Evolutionary conservation across 1,140 invertebrate genomes (phyloP).

Genomic region (Colletes gigas): DNA sequence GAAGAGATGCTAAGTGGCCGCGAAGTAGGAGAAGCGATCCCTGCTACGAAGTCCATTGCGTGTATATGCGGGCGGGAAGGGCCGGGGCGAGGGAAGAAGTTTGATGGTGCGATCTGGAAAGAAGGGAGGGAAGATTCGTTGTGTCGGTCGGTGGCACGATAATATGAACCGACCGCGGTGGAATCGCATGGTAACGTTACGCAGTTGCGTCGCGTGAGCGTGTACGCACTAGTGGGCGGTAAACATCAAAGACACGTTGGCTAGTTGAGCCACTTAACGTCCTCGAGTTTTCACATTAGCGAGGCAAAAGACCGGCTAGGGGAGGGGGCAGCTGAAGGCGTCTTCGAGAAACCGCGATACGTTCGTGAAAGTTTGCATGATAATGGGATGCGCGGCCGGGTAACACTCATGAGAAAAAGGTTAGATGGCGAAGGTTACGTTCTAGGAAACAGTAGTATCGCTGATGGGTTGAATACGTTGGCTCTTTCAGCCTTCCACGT

Average conservation of each 20-base stretch:
- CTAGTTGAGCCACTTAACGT: slow-evolving; percentile 78
- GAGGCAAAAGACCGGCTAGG: slow-evolving; percentile 69
- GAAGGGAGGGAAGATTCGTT: slow-evolving; percentile 49
- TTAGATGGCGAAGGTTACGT: slow-evolving; percentile 27
- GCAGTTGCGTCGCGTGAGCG: slow-evolving; percentile 64
- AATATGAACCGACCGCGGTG: slow-evolving; percentile 36
- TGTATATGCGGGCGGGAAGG: slow-evolving; percentile 53
- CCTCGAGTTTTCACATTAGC: slow-evolving; percentile 77
- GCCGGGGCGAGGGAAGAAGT: not conserved
- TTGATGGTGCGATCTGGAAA: not conserved
- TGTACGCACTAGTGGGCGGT: slow-evolving; percentile 65
- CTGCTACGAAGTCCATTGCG: slow-evolving; percentile 41
- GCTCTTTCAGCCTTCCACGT: not conserved
- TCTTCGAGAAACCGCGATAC: slow-evolving; percentile 2
- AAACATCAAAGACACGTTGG: slow-evolving; percentile 73
- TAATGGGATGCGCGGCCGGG: slow-evolving; percentile 17
- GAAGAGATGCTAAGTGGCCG: slow-evolving; percentile 74
- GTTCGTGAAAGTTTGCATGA: slow-evolving; percentile 34
- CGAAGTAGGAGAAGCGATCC: slow-evolving; percentile 42
- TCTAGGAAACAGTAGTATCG: not conserved
- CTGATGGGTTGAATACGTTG: not conserved
- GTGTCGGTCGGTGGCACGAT: slow-evolving; percentile 43
- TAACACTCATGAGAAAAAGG: slow-evolving; percentile 1
- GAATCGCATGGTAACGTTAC: slow-evolving; percentile 62
- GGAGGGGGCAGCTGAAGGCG: not conserved